These are phyloP conservation scores for Palythoa grandiflora DNA, from an alignment of 92 coral and sea anemone genomes.

Conservation along the genomic window DNA sequence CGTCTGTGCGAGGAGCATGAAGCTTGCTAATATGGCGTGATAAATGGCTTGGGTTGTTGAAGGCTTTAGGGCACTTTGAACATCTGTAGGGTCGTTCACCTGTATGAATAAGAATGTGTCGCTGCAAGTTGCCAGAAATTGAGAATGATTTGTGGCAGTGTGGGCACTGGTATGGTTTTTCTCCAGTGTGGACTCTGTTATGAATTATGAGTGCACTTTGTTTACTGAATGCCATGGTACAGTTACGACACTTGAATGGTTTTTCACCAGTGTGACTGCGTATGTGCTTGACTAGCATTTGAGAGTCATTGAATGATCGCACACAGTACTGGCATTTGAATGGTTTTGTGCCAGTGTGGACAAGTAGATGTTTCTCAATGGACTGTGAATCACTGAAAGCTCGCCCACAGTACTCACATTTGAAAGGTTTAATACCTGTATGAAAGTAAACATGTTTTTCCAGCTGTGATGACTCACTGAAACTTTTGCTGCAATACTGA, in stretches of 20 bases:
- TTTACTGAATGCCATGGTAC: constrained; percentile 97
- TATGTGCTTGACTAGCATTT: constrained; percentile 91
- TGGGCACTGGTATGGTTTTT: constrained; percentile 92
- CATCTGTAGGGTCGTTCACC: constrained; percentile 97
- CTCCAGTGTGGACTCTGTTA: constrained; percentile 96
- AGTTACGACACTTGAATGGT: constrained; percentile 92
- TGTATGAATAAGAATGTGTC: constrained; percentile 93
- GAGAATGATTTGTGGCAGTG: constrained; percentile 91
- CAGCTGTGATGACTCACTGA: constrained; percentile 80
- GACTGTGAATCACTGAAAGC: constrained; percentile 91
- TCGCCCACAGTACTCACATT: constrained; percentile 92
- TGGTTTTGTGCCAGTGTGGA: constrained; percentile 83
- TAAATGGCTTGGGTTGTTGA: constrained; percentile 96
- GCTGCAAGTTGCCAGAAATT: constrained; percentile 92
- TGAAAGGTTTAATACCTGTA: constrained; percentile 94
- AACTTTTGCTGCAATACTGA: constrained; percentile 81
- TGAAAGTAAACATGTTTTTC: constrained; percentile 91
- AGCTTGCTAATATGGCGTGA: constrained; percentile 92
- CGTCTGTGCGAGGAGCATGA: constrained; percentile 77
- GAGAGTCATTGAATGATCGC: constrained; percentile 90
- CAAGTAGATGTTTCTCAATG: constrained; percentile 89
- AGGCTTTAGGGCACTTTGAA: constrained; percentile 90
- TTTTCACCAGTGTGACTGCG: constrained; percentile 97
- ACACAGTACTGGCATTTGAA: constrained; percentile 94
- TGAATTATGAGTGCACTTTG: constrained; percentile 95